Base-by-base conservation (phyloP, 2,888 invertebrate genomes). In the Litoditis marina region DNA sequence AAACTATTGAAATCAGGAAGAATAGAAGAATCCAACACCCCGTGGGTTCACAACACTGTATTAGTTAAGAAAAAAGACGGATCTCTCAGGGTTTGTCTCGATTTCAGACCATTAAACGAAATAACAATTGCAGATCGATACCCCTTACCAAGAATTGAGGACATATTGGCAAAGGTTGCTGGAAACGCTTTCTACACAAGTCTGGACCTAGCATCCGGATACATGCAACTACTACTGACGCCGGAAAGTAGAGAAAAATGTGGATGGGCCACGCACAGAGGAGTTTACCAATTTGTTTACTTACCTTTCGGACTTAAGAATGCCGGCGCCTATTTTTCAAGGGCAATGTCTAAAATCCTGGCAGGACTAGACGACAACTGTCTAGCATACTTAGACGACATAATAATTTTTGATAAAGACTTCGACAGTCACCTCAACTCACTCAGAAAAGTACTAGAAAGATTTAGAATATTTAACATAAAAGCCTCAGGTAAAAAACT, bases 21-120 rank as follows among this genome's bases (percentile, higher is more conserved):
- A 1, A 60, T 76, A 34, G 55, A 62, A 0, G 67, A 73, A 36
- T 57, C 63, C 2, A 64, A 76, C 55, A 73, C 75, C 2, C 74
- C 72, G 2, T 76, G 75, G 75, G 60, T 61, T 6, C 49, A 53
- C 16, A 60, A 63, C 4, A 36, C 65, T 0, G 69, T 71, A 0
- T 25, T 71, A 16, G 67, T 71, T 11, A 56, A 56, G 25, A 77
- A 74, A 53, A 76, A 76, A 39, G 70, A 71, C 52, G 76, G 76
- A 4, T 49, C 57, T 0, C 50, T 76, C 0, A 25, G 75, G 36
- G 64, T 68, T 0, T 76, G 75, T 32, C 46, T 76, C 1, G 75
- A 75, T 39, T 73, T 73, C 32, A 36, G 74, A 3, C 55, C 58
- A 31, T 47, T 71, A 0, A 75, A 75, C 42, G 65, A 64, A 8